Percentiles rank a stretch among this genome's conserved stretches.
These are phyloP conservation scores for Protobothrops flavoviridis DNA, from an alignment of 2,113 vertebrate genomes.

Conservation along the genomic window DNA sequence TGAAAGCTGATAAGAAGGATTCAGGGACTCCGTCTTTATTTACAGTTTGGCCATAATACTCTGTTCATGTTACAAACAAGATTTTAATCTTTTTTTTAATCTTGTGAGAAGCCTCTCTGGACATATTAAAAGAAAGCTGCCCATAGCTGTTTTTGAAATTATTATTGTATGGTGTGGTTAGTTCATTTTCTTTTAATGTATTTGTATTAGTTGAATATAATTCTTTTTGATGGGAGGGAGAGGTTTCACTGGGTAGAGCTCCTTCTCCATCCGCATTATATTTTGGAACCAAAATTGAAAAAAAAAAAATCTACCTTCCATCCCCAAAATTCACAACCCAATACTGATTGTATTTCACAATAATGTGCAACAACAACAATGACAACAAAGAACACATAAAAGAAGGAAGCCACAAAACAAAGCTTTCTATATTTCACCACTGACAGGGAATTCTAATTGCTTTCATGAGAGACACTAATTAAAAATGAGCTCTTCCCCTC, in stretches of 20 bases:
- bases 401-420: constrained; percentile 26
- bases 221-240: background rate
- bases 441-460: constrained; percentile 50
- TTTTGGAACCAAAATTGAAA: background rate
- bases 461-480: constrained; percentile 54
- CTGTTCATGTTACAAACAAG: background rate
- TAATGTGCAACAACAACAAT: constrained; percentile 23
- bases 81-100: constrained; percentile 5
- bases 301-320: background rate
- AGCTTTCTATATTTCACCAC: constrained; percentile 46
- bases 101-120: background rate
- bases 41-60: background rate
- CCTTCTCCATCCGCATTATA: background rate
- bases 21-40: background rate
- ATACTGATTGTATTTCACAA: constrained; percentile 10
- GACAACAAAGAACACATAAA: constrained; percentile 4
- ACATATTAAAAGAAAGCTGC: background rate
- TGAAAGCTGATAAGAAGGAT: background rate
- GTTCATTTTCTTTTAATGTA: background rate
- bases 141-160: background rate
- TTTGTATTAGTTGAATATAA: background rate
- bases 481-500: constrained; percentile 39
- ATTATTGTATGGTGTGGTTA: background rate
- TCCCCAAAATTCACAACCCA: background rate
- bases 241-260: background rate